Conservation (phyloP, 2,888 invertebrate genomes). For the Escarpia spicata region DNA sequence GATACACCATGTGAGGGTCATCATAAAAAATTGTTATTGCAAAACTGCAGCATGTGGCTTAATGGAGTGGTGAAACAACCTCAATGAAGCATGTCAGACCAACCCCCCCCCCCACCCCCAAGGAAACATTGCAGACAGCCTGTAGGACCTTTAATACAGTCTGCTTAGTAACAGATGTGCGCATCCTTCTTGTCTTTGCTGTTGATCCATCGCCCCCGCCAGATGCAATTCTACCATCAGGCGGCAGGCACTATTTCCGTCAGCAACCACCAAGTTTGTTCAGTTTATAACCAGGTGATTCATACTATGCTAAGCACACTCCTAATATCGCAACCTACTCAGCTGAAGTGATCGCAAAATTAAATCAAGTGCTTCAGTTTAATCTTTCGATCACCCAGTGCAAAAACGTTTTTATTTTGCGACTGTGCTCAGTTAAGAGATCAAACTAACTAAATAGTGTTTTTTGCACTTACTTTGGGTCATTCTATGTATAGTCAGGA, state of each 20-base stretch:
- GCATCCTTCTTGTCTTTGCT: neutral
- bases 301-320: neutral
- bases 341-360: neutral
- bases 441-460: too few relatives aligned
- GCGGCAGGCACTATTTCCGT: neutral
- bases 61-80: neutral
- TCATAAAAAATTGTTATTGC: neutral
- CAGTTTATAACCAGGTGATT: neutral
- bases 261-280: neutral
- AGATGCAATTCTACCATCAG: neutral
- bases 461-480: too few relatives aligned
- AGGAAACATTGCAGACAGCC: neutral
- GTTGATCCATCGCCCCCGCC: neutral
- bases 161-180: neutral
- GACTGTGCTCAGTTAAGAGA: neutral
- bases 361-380: neutral
- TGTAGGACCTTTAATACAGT: neutral
- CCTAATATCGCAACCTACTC: neutral
- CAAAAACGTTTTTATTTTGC: neutral
- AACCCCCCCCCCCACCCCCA: neutral
- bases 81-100: neutral
- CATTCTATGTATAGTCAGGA: too few relatives aligned
- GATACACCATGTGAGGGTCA: neutral
- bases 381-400: neutral
- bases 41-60: neutral